Evolutionary conservation across 2,113 vertebrate genomes (phyloP).

Genomic region (Prinia subflava): DNA sequence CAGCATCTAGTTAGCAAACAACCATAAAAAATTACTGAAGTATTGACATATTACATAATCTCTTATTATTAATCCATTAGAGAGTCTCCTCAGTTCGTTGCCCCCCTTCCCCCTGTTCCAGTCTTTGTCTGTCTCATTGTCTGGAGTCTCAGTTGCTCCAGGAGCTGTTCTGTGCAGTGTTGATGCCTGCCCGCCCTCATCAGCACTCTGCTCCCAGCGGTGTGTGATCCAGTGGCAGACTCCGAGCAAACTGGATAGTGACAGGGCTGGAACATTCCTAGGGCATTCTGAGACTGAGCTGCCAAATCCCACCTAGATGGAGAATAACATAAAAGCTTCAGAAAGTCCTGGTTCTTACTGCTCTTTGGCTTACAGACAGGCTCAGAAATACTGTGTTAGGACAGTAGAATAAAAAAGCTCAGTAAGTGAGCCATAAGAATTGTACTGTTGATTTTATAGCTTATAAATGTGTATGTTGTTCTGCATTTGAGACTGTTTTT

Average conservation of each 20-base stretch:
- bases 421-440: not conserved
- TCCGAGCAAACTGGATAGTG: not conserved
- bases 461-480: not conserved
- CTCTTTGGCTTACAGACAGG: not conserved
- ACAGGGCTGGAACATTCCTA: not conserved
- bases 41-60: not conserved
- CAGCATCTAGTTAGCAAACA: not conserved
- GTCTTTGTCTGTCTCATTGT: not conserved
- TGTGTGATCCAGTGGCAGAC: not conserved
- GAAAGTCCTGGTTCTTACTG: not conserved
- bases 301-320: not conserved
- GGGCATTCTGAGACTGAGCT: not conserved
- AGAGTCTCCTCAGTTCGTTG: not conserved
- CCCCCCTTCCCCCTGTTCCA: fast-evolving
- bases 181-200: not conserved
- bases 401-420: not conserved
- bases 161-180: not conserved
- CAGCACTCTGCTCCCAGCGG: not conserved
- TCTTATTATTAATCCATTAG: not conserved
- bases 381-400: not conserved
- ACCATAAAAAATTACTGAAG: not conserved
- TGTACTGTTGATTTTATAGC: not conserved
- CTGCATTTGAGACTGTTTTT: not conserved
- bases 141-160: not conserved
- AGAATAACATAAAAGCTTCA: not conserved